A percentile compares a stretch with the other conserved stretches of the same genome.
phyloP scores from a whole-genome alignment of 2,888 invertebrate genomes.

The Sinohyriopsis cumingii region DNA sequence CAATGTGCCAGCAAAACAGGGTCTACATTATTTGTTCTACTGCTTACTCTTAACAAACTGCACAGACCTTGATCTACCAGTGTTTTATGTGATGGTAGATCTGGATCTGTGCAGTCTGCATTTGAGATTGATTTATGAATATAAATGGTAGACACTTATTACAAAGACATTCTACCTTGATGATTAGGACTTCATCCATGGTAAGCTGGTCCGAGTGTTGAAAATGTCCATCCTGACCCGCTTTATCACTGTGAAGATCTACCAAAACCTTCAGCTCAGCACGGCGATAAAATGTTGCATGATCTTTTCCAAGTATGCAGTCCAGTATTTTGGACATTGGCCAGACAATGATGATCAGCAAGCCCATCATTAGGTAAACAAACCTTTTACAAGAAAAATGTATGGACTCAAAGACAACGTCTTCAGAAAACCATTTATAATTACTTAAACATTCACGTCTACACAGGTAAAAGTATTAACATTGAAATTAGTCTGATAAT shows the following conservation, averaged over 20 bases:
- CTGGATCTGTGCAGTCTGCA: too few relatives aligned
- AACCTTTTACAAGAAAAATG: constrained; percentile 44
- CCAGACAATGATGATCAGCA: constrained; percentile 66
- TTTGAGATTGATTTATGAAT: too few relatives aligned
- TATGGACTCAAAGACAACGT: neutral
- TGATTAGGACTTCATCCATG: constrained; percentile 67
- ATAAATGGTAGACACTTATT: too few relatives aligned
- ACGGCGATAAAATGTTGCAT: constrained; percentile 66
- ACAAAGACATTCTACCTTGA: constrained; percentile 55
- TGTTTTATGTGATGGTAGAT: too few relatives aligned
- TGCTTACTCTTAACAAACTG: too few relatives aligned
- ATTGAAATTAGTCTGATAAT: too few relatives aligned
- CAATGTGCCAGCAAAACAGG: too few relatives aligned
- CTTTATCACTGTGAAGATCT: constrained; percentile 63
- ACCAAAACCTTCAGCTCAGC: constrained; percentile 69
- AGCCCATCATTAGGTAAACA: constrained; percentile 67
- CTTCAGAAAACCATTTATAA: neutral
- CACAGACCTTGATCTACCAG: too few relatives aligned
- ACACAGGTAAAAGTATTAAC: too few relatives aligned
- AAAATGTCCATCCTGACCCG: constrained; percentile 2
- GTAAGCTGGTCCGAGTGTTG: constrained; percentile 47
- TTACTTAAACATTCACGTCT: neutral
- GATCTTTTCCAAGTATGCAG: constrained; percentile 66
- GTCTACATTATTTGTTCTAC: too few relatives aligned
- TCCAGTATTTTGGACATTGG: constrained; percentile 70